Evolutionary conservation across 1,140 invertebrate genomes (phyloP).

Genomic region (Solenopsis fugax): DNA sequence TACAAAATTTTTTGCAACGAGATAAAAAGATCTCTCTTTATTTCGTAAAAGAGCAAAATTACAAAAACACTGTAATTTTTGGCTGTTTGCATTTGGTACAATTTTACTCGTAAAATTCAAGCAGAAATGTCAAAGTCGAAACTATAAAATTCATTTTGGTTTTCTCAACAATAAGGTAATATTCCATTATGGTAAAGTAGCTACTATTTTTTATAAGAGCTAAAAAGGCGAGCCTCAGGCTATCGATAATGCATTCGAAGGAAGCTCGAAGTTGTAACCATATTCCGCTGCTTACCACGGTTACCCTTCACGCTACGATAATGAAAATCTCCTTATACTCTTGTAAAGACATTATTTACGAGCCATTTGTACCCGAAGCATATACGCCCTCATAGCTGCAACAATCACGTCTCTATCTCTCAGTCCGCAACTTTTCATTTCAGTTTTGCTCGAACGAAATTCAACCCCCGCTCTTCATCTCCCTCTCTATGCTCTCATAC

Average conservation of each 20-base stretch:
- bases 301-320: background rate
- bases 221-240: background rate
- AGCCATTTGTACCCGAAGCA: background rate
- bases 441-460: conserved; percentile 16
- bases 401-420: conserved; percentile 7
- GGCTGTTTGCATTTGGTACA: background rate
- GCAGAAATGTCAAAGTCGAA: conserved; percentile 3
- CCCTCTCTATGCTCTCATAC: conserved; percentile 18
- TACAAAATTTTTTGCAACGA: background rate
- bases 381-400: background rate
- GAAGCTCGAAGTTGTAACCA: background rate
- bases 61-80: conserved; percentile 11
- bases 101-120: background rate
- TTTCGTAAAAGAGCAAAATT: background rate
- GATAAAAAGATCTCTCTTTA: background rate
- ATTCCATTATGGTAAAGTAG: background rate
- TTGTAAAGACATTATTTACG: conserved; percentile 13
- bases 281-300: background rate
- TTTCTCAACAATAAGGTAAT: background rate
- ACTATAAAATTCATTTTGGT: background rate
- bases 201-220: background rate
- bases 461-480: background rate
- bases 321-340: conserved; percentile 13
- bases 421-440: conserved; percentile 38
- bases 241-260: conserved; percentile 9